phyloP scores from a whole-genome alignment of 2,113 vertebrate species.

The Myiozetetes cayanensis region DNA sequence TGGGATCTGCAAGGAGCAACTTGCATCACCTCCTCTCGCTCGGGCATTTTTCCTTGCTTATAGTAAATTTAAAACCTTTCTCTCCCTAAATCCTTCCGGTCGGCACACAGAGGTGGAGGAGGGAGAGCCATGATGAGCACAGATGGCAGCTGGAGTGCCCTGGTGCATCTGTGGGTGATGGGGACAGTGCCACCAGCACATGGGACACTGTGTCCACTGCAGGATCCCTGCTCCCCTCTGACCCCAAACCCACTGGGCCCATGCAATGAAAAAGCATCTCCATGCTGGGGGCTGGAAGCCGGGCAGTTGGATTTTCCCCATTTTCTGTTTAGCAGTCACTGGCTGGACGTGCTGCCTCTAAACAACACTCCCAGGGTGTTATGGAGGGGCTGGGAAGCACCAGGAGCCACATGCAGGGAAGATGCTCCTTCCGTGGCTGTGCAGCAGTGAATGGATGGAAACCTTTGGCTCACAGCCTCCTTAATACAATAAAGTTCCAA shows the following conservation, averaged over 20 bases:
- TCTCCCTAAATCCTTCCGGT: neutral
- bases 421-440: neutral
- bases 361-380: accelerated
- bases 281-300: neutral
- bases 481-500: neutral
- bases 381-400: neutral
- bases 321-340: neutral
- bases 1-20: neutral
- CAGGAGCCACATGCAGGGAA: neutral
- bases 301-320: neutral
- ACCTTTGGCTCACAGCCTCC: neutral
- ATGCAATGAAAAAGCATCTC: neutral
- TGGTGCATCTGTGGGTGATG: neutral
- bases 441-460: neutral
- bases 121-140: neutral
- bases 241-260: neutral
- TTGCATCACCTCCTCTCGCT: neutral
- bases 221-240: neutral
- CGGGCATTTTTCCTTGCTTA: neutral
- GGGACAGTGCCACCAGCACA: neutral
- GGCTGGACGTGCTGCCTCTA: neutral
- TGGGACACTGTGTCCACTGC: neutral
- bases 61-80: neutral
- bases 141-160: neutral
- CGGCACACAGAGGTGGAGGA: neutral